Conservation (phyloP, 1,140 invertebrate species). For the Drosophila obscura region DNA sequence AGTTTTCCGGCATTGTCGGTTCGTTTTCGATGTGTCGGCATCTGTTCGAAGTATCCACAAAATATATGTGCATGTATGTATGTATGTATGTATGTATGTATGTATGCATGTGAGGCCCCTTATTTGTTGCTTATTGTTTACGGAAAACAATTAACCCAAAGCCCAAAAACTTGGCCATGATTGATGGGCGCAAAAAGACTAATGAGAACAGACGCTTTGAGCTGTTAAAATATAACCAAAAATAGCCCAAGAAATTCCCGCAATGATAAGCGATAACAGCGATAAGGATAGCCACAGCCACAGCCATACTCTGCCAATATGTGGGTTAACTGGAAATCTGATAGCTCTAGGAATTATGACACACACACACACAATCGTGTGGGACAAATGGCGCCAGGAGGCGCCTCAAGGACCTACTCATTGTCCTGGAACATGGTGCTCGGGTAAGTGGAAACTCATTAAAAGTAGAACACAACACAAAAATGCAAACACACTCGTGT, state of each 20-base stretch:
- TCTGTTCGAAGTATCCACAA: constrained; percentile 26
- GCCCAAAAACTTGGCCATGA: constrained; percentile 39
- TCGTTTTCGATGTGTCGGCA: constrained; percentile 12
- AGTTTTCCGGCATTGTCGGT: no score
- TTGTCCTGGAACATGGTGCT: constrained; percentile 38
- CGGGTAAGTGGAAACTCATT: constrained; percentile 72
- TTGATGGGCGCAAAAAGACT: constrained; percentile 58
- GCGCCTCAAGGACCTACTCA: constrained; percentile 62
- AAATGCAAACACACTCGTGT: no score
- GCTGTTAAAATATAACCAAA: constrained; percentile 14
- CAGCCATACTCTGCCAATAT: not conserved
- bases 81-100: not conserved
- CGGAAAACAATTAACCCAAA: constrained; percentile 65
- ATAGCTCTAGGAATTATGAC: constrained; percentile 30
- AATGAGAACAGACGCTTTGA: constrained; percentile 40
- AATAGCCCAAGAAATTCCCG: constrained; percentile 32
- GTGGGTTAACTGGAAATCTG: constrained; percentile 29
- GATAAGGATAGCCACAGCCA: constrained; percentile 29
- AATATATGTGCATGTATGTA: constrained; percentile 8
- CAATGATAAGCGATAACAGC: constrained; percentile 30
- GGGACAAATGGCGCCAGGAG: constrained; percentile 69
- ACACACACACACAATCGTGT: constrained; percentile 17
- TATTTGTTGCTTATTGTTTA: constrained; percentile 50
- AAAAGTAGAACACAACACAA: constrained; percentile 73
- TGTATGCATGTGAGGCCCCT: constrained; percentile 3